These are phyloP conservation scores for Steatornis caripensis DNA, from an alignment of 2,113 vertebrate genomes.

Conservation along the genomic window DNA sequence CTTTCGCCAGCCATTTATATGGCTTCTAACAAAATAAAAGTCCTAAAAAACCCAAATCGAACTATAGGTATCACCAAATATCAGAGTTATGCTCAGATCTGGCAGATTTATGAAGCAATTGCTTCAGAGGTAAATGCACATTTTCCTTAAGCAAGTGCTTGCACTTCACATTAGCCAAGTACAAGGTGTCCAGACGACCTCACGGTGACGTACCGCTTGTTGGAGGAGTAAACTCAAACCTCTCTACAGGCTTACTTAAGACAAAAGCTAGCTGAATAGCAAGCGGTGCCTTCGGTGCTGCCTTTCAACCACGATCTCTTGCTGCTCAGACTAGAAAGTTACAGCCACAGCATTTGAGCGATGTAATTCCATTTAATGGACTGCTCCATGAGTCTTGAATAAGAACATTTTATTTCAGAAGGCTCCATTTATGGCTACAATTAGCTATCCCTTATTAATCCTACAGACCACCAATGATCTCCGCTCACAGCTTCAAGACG, in stretches of 20 bases:
- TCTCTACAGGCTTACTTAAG: neutral
- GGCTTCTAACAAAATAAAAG: neutral
- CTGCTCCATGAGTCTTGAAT: neutral
- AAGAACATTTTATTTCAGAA: neutral
- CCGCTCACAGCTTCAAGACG: neutral
- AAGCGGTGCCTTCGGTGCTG: neutral
- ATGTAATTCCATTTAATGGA: neutral
- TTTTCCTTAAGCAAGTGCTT: neutral
- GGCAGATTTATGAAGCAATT: neutral
- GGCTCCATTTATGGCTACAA: neutral
- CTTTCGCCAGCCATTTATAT: neutral
- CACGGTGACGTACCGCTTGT: accelerated
- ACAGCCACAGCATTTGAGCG: neutral
- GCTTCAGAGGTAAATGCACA: neutral
- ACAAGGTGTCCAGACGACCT: neutral
- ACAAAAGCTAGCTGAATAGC: neutral
- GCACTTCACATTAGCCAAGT: neutral
- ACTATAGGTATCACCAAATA: neutral
- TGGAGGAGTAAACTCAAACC: neutral
- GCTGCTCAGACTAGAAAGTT: neutral
- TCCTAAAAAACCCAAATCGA: neutral
- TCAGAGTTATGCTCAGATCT: neutral
- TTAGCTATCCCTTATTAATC: neutral
- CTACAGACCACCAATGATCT: neutral
- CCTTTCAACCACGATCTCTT: neutral